Percentiles rank a stretch among this genome's conserved stretches.
phyloP scores from a whole-genome alignment of 2,888 invertebrate genomes.

The Schrankia costaestrigalis region DNA sequence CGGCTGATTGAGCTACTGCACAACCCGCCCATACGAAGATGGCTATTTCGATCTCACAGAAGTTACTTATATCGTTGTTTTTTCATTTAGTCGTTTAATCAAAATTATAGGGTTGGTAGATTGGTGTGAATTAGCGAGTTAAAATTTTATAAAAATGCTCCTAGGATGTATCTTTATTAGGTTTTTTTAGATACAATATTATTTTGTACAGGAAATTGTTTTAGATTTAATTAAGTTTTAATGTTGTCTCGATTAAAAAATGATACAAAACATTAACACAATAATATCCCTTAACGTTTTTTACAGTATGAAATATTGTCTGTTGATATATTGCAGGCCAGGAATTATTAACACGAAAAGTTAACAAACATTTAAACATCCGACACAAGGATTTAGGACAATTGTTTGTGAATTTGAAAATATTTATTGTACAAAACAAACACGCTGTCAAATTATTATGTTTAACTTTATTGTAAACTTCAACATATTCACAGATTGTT shows the following conservation, averaged over 20 bases:
- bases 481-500: no score
- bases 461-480: no score
- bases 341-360: no score
- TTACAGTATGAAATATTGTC: no score
- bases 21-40: conserved; percentile 44
- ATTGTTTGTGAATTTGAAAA: no score
- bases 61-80: conserved; percentile 25
- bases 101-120: conserved; percentile 56
- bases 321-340: no score
- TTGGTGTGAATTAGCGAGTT: conserved; percentile 61
- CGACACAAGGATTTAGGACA: no score
- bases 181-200: conserved; percentile 35
- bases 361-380: no score
- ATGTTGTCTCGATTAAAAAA: conserved; percentile 18
- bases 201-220: conserved; percentile 41
- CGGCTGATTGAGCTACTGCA: conserved; percentile 62
- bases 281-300: no score
- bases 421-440: no score
- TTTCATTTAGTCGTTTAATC: conserved; percentile 46
- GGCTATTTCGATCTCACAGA: conserved; percentile 20
- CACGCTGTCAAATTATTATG: no score
- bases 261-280: no score
- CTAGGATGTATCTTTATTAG: conserved; percentile 54
- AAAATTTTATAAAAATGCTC: conserved; percentile 63
- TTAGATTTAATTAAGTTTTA: conserved; percentile 29